These are phyloP conservation scores for Hyperoplus immaculatus DNA, from an alignment of 2,797 vertebrate species.

Conservation along the genomic window DNA sequence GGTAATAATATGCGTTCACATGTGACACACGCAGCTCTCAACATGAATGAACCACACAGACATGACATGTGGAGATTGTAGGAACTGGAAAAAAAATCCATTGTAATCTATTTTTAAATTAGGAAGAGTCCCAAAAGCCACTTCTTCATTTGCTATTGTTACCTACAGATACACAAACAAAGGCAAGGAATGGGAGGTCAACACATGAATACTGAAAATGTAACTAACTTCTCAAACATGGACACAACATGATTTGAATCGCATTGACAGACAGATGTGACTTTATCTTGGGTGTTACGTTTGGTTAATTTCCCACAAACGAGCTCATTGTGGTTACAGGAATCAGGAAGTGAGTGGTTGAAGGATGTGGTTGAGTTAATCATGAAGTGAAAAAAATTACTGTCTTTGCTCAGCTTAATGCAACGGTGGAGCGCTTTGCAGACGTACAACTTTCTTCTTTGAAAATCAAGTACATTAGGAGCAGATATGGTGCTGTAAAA, in stretches of 20 bases:
- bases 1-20: neutral
- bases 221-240: neutral
- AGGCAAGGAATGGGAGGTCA: neutral
- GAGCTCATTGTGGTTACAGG: neutral
- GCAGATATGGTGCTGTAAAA: too few species aligned
- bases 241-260: slow-evolving; percentile 3
- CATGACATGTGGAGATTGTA: slow-evolving; percentile 4
- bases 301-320: slow-evolving; percentile 47
- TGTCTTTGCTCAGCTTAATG: neutral
- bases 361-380: slow-evolving; percentile 61
- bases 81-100: slow-evolving; percentile 49
- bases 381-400: neutral
- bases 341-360: slow-evolving; percentile 23
- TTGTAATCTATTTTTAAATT: slow-evolving; percentile 38
- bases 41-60: slow-evolving; percentile 6
- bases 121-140: slow-evolving; percentile 27
- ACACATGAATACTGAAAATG: neutral
- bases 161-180: slow-evolving; percentile 7
- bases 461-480: neutral
- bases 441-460: neutral
- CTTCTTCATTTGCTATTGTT: slow-evolving; percentile 34
- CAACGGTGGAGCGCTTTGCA: slow-evolving; percentile 44
- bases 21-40: neutral
- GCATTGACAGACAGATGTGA: neutral
- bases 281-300: neutral